These are phyloP conservation scores for Sus cebifrons DNA, from an alignment of 2,797 vertebrate genomes.

Conservation along the genomic window DNA sequence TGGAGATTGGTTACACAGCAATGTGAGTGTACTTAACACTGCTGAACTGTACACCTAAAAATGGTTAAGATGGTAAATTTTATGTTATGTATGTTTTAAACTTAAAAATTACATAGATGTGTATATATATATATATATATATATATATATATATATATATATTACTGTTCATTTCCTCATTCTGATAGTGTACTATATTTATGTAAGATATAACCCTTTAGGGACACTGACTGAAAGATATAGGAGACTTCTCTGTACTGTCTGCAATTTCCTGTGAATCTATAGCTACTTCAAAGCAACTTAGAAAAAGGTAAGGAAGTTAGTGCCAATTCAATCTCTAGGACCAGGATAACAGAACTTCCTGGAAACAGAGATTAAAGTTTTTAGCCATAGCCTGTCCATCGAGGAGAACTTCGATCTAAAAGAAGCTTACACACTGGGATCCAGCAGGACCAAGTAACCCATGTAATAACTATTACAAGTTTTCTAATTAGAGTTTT, in stretches of 20 bases:
- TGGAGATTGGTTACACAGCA: not conserved
- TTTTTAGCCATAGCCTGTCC: not conserved
- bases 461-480: slow-evolving; percentile 25
- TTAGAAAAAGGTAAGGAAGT: not conserved
- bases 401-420: slow-evolving; percentile 64
- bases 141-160: not conserved
- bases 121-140: not conserved
- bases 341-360: slow-evolving; percentile 53
- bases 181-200: not conserved
- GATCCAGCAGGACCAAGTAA: slow-evolving; percentile 66
- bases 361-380: slow-evolving; percentile 47
- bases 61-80: not conserved
- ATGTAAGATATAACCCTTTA: not conserved
- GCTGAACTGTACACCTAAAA: not conserved
- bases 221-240: not conserved
- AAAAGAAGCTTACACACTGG: slow-evolving; percentile 59
- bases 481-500: not conserved
- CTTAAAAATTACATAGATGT: not conserved
- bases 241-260: not conserved
- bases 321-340: not conserved
- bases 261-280: slow-evolving; percentile 23
- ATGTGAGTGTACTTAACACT: not conserved
- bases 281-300: slow-evolving; percentile 45
- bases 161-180: slow-evolving; percentile 20
- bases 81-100: not conserved